Evolutionary conservation across 2,888 invertebrate species (phyloP).

Genomic region (Drosophila antonietae): DNA sequence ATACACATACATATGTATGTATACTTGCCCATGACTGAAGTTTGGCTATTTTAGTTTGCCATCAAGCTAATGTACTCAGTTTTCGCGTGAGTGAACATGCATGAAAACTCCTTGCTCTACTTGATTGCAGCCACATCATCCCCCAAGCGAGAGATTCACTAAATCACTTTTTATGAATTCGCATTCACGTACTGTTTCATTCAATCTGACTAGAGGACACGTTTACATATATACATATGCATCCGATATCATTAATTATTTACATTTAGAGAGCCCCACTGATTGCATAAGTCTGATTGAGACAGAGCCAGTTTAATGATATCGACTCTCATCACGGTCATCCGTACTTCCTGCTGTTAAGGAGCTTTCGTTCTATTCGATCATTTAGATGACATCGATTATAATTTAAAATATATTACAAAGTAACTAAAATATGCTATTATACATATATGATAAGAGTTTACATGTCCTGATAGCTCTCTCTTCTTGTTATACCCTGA

Average conservation of each 20-base stretch:
- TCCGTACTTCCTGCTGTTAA: neutral
- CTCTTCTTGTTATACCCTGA: too few relatives aligned
- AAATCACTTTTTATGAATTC: conserved; percentile 50
- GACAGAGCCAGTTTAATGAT: neutral
- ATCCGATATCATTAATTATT: conserved; percentile 18
- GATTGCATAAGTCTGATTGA: neutral
- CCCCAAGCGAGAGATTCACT: conserved; percentile 30
- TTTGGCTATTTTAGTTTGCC: too few relatives aligned
- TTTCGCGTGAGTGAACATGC: too few relatives aligned
- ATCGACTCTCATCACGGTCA: neutral
- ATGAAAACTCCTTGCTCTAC: neutral
- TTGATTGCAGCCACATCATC: conserved; percentile 21
- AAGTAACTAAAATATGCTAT: neutral
- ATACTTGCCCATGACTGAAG: too few relatives aligned
- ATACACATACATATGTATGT: too few relatives aligned
- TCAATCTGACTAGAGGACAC: conserved; percentile 2
- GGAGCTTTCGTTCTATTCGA: neutral
- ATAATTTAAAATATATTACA: neutral
- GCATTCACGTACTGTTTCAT: conserved; percentile 11
- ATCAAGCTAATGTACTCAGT: neutral
- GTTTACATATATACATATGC: neutral
- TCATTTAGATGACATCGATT: neutral
- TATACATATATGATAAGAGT: neutral
- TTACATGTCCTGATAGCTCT: neutral
- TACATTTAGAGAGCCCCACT: neutral